Conservation (phyloP, 2,888 invertebrate species). For the Xestia ashworthii region DNA sequence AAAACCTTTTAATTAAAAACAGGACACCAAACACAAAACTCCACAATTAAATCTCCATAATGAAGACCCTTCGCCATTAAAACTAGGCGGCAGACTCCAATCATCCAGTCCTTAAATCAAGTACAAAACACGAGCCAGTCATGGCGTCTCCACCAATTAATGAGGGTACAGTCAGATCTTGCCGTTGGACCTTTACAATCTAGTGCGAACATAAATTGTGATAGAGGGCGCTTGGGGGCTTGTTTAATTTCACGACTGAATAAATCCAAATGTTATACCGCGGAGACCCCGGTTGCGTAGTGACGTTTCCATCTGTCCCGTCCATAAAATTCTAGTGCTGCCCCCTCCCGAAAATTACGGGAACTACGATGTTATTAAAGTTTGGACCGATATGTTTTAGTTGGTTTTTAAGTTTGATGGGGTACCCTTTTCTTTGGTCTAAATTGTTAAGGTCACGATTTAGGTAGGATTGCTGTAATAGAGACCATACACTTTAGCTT, state of each 20-base stretch:
- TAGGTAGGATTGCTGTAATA: background rate
- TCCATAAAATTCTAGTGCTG: slow-evolving; percentile 81
- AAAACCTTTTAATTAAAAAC: slow-evolving; percentile 47
- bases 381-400: slow-evolving; percentile 35
- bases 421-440: background rate
- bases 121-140: slow-evolving; percentile 77
- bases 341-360: slow-evolving; percentile 69
- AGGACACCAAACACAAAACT: slow-evolving; percentile 34
- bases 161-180: slow-evolving; percentile 82
- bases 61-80: slow-evolving; percentile 42
- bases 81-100: slow-evolving; percentile 49
- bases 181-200: slow-evolving; percentile 83
- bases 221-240: slow-evolving; percentile 86
- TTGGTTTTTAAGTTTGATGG: slow-evolving; percentile 30
- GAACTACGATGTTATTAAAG: slow-evolving; percentile 48
- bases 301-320: slow-evolving; percentile 81
- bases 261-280: slow-evolving; percentile 89
- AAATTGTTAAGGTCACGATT: background rate
- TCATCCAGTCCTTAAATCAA: slow-evolving; percentile 70
- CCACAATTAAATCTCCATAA: slow-evolving; percentile 41
- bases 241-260: slow-evolving; percentile 90
- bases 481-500: background rate
- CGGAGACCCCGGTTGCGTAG: slow-evolving; percentile 72
- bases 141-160: slow-evolving; percentile 80
- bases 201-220: slow-evolving; percentile 89